A percentile compares a stretch with the other conserved stretches of the same genome.
phyloP scores from a whole-genome alignment of 2,888 invertebrate genomes.

The Seira ritae region DNA sequence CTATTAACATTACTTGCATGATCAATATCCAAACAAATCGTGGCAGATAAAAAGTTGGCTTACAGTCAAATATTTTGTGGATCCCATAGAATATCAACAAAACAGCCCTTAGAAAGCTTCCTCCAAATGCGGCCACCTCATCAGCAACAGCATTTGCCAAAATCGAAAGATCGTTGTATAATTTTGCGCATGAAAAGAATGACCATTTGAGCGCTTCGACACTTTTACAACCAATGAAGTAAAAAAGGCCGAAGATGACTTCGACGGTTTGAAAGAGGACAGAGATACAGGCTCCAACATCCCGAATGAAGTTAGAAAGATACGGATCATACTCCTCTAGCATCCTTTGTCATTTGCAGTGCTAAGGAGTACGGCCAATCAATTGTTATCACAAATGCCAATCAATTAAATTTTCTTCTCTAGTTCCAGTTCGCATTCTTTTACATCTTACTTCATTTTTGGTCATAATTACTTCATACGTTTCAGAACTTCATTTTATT shows the following conservation, averaged over 20 bases:
- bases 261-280: slow-evolving; percentile 39
- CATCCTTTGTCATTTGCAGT: no score
- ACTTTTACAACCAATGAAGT: slow-evolving; percentile 52
- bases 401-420: no score
- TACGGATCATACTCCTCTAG: slow-evolving; percentile 61
- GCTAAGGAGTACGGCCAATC: no score
- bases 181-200: background rate
- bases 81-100: slow-evolving; percentile 55
- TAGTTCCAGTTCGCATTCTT: no score
- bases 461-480: no score
- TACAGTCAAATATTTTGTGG: slow-evolving; percentile 62
- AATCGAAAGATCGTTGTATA: background rate
- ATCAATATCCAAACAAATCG: background rate
- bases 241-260: slow-evolving; percentile 53
- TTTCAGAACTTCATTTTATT: no score
- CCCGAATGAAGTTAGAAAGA: slow-evolving; percentile 40
- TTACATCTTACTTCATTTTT: no score
- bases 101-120: slow-evolving; percentile 38
- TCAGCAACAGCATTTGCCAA: slow-evolving; percentile 7
- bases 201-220: slow-evolving; percentile 28
- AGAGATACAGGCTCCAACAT: slow-evolving; percentile 45
- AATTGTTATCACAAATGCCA: no score
- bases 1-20: background rate
- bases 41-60: no score
- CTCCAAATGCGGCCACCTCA: slow-evolving; percentile 60